Conservation (phyloP, 2,797 vertebrate genomes). For the Natrix natrix region DNA sequence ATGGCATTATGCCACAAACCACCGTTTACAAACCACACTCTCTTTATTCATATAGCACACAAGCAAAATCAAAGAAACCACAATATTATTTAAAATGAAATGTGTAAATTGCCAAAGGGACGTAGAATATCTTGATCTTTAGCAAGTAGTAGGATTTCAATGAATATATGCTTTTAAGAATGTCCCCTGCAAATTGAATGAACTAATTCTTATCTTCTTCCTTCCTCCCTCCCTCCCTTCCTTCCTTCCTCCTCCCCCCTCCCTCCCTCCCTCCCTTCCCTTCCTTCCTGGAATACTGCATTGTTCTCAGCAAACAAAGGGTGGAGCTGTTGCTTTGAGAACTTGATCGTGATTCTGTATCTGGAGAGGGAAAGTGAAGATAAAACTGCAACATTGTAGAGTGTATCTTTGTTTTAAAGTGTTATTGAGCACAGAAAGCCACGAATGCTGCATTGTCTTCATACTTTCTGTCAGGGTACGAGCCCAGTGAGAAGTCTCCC, state of each 20-base stretch:
- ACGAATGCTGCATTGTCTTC: background rate
- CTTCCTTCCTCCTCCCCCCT: background rate
- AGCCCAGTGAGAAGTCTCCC: background rate
- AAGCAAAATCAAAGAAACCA: background rate
- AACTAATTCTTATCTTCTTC: too few species aligned
- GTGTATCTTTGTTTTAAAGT: background rate
- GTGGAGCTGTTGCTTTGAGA: slow-evolving; percentile 68
- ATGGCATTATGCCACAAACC: background rate
- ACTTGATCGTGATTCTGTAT: background rate
- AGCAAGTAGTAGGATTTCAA: background rate
- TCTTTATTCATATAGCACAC: background rate
- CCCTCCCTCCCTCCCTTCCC: background rate
- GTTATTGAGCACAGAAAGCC: slow-evolving; percentile 25
- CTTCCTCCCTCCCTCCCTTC: background rate
- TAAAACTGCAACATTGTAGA: slow-evolving; percentile 7
- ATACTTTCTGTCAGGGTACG: slow-evolving; percentile 21
- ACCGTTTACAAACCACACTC: background rate
- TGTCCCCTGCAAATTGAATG: too few species aligned
- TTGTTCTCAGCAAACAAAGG: slow-evolving; percentile 57
- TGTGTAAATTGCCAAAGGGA: background rate
- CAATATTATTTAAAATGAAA: background rate
- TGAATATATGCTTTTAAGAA: background rate
- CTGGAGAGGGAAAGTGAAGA: background rate
- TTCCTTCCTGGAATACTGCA: slow-evolving; percentile 23
- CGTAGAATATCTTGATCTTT: background rate